Percentiles rank a stretch among this genome's conserved stretches.
phyloP scores from a whole-genome alignment of 2,888 invertebrate genomes.

The Platynereis dumerilii region DNA sequence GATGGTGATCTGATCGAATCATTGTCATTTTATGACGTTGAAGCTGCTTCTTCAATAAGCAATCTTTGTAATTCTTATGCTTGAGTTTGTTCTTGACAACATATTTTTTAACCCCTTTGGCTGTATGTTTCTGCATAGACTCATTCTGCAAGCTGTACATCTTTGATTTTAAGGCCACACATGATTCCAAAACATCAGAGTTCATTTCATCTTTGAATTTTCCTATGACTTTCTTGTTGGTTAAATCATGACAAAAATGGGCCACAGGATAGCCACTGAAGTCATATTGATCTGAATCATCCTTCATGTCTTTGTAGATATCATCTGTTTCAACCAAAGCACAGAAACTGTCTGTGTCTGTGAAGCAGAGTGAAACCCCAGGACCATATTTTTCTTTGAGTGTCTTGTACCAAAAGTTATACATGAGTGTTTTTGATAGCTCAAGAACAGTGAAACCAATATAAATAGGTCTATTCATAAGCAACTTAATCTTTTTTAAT shows the following conservation, averaged over 20 bases:
- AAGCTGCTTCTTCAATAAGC: too few species aligned
- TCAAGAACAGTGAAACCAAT: conserved; percentile 61
- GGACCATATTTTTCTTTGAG: conserved; percentile 45
- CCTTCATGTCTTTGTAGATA: conserved; percentile 48
- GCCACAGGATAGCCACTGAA: not conserved
- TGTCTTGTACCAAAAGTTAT: conserved; percentile 44
- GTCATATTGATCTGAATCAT: conserved; percentile 13
- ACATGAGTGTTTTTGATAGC: conserved; percentile 39
- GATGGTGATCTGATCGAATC: too few species aligned
- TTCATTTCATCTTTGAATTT: too few species aligned
- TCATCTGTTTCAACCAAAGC: conserved; percentile 23
- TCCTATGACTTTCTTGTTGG: too few species aligned
- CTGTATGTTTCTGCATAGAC: too few species aligned
- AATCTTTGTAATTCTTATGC: too few species aligned
- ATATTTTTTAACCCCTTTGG: too few species aligned
- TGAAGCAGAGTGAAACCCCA: not conserved
- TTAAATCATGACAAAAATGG: not conserved
- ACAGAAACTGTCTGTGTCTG: conserved; percentile 45
- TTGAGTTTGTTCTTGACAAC: too few species aligned
- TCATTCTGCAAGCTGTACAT: too few species aligned
- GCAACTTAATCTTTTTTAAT: conserved; percentile 27
- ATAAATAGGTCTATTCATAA: conserved; percentile 51
- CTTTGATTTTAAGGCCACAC: too few species aligned
- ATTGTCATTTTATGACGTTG: too few species aligned
- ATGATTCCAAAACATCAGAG: too few species aligned